Evolutionary conservation across 1,140 invertebrate genomes (phyloP).

Genomic region (Hylyphantes graminicola): DNA sequence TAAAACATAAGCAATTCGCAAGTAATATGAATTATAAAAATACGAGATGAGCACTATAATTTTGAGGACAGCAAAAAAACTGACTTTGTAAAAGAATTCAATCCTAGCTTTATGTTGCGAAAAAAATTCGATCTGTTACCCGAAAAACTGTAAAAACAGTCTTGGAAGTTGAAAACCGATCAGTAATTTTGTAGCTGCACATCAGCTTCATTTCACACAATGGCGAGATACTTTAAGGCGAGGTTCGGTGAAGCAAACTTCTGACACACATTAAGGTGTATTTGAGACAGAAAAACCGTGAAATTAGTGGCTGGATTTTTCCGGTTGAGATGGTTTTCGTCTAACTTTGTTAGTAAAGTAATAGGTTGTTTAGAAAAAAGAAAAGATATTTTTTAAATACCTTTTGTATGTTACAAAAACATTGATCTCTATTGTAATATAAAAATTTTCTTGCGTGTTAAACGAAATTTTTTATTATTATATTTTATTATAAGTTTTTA

Average conservation of each 20-base stretch:
- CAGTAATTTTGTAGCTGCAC: conserved; percentile 27
- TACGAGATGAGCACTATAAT: too few species aligned
- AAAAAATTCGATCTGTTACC: conserved; percentile 18
- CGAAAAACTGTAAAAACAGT: conserved; percentile 22
- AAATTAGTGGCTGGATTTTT: conserved; percentile 18
- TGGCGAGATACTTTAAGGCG: conserved; percentile 10
- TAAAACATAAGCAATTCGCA: too few species aligned
- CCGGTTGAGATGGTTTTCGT: not conserved
- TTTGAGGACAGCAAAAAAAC: too few species aligned
- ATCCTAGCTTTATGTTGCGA: not conserved
- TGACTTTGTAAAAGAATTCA: conserved; percentile 14
- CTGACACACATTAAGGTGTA: conserved; percentile 26
- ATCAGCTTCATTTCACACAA: conserved; percentile 34
- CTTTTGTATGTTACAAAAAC: too few species aligned
- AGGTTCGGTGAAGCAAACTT: conserved; percentile 7
- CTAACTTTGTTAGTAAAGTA: not conserved
- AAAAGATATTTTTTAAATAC: too few species aligned
- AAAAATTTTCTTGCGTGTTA: too few species aligned
- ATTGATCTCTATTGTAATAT: too few species aligned
- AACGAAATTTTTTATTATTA: too few species aligned
- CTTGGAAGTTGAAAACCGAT: conserved; percentile 35
- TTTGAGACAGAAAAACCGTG: conserved; percentile 25
- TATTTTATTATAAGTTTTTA: too few species aligned
- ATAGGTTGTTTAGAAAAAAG: too few species aligned
- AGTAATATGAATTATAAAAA: too few species aligned